Percentiles rank a stretch among this genome's conserved stretches.
Conservation (phyloP, 2,113 vertebrate species). For the Zosterops borbonicus region DNA sequence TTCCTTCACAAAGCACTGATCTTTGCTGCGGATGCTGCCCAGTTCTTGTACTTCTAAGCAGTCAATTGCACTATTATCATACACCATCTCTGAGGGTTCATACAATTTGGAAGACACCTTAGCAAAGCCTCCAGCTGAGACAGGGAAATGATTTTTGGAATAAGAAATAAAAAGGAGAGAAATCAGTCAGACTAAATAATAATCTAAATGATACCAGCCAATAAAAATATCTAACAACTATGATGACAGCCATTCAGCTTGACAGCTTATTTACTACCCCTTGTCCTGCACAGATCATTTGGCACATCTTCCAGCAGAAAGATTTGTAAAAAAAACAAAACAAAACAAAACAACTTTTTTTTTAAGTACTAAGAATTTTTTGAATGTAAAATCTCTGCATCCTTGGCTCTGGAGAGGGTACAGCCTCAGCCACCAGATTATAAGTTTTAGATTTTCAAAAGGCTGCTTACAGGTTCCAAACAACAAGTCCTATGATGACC, state of each 20-base stretch:
- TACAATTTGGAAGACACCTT: not conserved
- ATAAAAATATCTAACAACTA: not conserved
- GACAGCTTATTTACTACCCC: not conserved
- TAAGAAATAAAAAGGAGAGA: not conserved
- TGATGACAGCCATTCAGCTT: not conserved
- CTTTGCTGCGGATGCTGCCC: not conserved
- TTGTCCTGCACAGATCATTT: not conserved
- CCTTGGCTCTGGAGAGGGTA: not conserved
- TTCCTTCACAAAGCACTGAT: not conserved
- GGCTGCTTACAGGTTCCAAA: not conserved
- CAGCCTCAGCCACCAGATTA: not conserved
- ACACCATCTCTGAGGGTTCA: not conserved
- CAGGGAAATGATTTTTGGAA: not conserved
- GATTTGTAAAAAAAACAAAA: not conserved
- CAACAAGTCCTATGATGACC: accelerated
- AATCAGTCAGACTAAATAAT: not conserved
- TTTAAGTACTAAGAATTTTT: not conserved
- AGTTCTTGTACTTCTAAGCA: not conserved
- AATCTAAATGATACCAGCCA: not conserved
- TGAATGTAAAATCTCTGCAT: not conserved
- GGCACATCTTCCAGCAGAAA: not conserved
- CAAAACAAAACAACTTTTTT: not conserved
- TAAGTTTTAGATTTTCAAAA: not conserved
- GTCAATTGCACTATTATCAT: not conserved
- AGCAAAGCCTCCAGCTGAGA: not conserved